A percentile compares a stretch with the other conserved stretches of the same genome.
These are phyloP conservation scores for Tiaroga cobitis DNA, from an alignment of 2,797 vertebrate species.

Conservation along the genomic window DNA sequence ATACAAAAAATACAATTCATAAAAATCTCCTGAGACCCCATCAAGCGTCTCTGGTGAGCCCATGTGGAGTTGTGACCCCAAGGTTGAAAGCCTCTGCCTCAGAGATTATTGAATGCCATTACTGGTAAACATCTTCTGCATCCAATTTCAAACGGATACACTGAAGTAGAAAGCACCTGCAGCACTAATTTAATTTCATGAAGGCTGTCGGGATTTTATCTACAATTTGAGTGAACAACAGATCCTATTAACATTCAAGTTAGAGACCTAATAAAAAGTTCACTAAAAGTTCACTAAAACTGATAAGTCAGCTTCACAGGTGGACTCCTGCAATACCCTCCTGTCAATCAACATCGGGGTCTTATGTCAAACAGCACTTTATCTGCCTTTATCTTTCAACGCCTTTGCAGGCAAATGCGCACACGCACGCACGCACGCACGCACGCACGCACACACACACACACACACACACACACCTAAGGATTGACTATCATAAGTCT, in stretches of 20 bases:
- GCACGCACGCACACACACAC: background rate
- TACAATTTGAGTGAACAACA: conserved; percentile 7
- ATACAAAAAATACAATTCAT: background rate
- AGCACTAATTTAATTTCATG: background rate
- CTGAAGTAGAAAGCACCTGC: conserved; percentile 1
- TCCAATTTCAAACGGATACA: background rate
- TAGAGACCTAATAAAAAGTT: background rate
- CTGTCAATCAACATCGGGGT: conserved; percentile 35
- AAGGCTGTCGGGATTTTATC: conserved; percentile 13
- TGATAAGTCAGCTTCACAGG: background rate
- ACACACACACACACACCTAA: background rate
- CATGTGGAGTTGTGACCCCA: background rate
- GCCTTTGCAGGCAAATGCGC: background rate
- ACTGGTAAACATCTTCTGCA: conserved; percentile 4
- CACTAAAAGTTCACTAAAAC: conserved; percentile 30
- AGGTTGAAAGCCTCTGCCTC: background rate
- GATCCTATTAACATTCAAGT: background rate
- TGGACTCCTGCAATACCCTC: background rate
- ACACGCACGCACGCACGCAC: background rate
- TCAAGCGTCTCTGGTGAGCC: background rate
- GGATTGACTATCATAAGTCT: background rate
- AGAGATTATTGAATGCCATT: conserved; percentile 3
- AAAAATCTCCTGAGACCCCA: background rate
- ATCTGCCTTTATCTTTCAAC: background rate
- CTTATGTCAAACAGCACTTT: conserved; percentile 13